phyloP scores from a whole-genome alignment of 2,888 invertebrate genomes.

The Pterobdella sp. region DNA sequence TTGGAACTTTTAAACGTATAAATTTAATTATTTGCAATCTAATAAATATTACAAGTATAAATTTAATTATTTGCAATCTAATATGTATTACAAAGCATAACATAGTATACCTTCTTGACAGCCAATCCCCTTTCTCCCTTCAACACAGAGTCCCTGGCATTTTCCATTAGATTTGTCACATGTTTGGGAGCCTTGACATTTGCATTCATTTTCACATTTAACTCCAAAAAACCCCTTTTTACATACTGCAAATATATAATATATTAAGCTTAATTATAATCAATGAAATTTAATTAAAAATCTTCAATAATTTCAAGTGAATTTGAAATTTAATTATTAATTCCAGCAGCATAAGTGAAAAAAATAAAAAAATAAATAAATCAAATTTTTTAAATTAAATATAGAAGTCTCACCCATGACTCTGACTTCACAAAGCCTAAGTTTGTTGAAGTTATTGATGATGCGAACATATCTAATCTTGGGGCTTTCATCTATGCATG shows the following conservation, averaged over 20 bases:
- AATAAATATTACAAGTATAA: too few species aligned
- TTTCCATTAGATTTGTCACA: slow-evolving; percentile 42
- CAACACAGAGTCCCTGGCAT: slow-evolving; percentile 42
- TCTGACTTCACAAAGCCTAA: slow-evolving; percentile 34
- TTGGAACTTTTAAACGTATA: too few species aligned
- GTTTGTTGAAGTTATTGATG: slow-evolving; percentile 23
- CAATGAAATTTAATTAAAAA: background rate
- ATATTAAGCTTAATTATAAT: background rate
- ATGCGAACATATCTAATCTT: slow-evolving; percentile 29
- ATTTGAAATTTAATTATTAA: background rate
- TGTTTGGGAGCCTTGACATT: slow-evolving; percentile 40
- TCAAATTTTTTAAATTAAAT: too few species aligned
- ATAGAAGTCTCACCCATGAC: slow-evolving; percentile 32
- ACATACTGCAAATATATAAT: slow-evolving; percentile 38
- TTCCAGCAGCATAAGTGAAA: background rate
- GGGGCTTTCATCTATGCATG: slow-evolving; percentile 30
- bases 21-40: too few species aligned
- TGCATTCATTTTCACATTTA: slow-evolving; percentile 41
- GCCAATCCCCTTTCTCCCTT: slow-evolving; percentile 40
- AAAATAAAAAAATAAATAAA: background rate
- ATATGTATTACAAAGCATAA: too few species aligned
- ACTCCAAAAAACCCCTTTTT: slow-evolving; percentile 40
- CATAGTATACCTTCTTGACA: slow-evolving; percentile 39
- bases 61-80: too few species aligned
- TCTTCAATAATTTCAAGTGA: background rate